Evolutionary conservation across 2,797 vertebrate species (phyloP).

Genomic region (Muscicapa striata): DNA sequence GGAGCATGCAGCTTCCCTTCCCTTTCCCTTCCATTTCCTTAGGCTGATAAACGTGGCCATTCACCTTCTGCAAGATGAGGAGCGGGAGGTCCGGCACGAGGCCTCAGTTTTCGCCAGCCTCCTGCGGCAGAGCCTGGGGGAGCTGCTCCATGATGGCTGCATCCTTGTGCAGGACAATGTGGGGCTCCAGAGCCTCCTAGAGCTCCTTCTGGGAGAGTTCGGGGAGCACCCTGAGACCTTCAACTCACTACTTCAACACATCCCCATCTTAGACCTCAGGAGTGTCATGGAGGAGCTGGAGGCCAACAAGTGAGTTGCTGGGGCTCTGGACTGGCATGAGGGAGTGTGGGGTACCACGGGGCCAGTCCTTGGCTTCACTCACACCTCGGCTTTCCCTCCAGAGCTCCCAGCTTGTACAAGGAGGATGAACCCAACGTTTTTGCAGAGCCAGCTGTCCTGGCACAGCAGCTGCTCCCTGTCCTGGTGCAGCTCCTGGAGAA

Average conservation of each 20-base stretch:
- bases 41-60: constrained; percentile 82
- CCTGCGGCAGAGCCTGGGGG: constrained; percentile 15
- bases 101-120: constrained; percentile 79
- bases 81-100: constrained; percentile 78
- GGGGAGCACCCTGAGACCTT: constrained; percentile 75
- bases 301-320: constrained; percentile 71
- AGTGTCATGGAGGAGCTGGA: constrained; percentile 70
- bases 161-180: constrained; percentile 79
- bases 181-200: constrained; percentile 79
- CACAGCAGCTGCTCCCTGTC: constrained; percentile 77
- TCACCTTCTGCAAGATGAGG: constrained; percentile 88
- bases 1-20: neutral
- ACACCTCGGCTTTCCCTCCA: constrained; percentile 6
- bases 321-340: neutral
- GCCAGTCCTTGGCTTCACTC: neutral
- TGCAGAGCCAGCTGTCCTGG: constrained; percentile 83
- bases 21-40: neutral
- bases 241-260: constrained; percentile 76
- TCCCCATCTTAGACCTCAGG: constrained; percentile 78
- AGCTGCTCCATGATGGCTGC: neutral
- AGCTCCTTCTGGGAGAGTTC: constrained; percentile 78
- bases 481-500: constrained; percentile 79
- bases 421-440: constrained; percentile 89
- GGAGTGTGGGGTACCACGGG: accelerated
- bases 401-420: constrained; percentile 83